These are phyloP conservation scores for Chionomys nivalis DNA, from an alignment of 2,113 vertebrate genomes.

Conservation along the genomic window DNA sequence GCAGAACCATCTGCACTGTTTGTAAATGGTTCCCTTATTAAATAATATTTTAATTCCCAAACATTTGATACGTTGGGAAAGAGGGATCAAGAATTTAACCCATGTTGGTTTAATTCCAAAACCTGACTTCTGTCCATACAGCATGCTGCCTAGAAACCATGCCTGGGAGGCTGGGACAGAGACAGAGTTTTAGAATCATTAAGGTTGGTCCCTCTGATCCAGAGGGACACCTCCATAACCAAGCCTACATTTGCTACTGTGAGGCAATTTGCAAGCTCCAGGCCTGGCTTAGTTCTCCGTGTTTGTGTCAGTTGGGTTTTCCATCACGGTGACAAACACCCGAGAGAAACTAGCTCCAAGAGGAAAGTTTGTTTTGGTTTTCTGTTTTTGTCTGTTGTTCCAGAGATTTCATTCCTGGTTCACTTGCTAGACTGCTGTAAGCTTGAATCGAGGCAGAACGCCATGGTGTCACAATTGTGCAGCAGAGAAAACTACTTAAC, in stretches of 20 bases:
- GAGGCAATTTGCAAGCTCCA: neutral
- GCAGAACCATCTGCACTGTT: neutral
- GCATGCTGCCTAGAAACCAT: neutral
- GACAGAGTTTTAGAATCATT: neutral
- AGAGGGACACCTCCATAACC: neutral
- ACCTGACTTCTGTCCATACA: neutral
- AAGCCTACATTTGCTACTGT: neutral
- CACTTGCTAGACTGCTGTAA: too few species aligned
- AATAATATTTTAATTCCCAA: conserved; percentile 22
- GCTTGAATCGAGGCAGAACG: neutral
- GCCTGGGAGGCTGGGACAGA: neutral
- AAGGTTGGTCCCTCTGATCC: neutral
- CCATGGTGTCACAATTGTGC: neutral
- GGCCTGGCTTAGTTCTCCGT: neutral
- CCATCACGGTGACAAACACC: neutral
- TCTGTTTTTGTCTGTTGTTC: neutral
- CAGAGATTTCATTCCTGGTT: neutral
- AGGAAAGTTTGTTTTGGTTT: neutral
- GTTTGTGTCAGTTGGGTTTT: neutral
- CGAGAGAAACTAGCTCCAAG: neutral
- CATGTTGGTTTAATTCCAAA: neutral
- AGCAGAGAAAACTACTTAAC: neutral
- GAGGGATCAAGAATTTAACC: neutral
- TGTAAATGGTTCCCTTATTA: neutral
- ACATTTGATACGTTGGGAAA: conserved; percentile 10